Evolutionary conservation across 53 echinoderm and acorn worm species (phyloP).

Genomic region (Mesocentrotus franciscanus): DNA sequence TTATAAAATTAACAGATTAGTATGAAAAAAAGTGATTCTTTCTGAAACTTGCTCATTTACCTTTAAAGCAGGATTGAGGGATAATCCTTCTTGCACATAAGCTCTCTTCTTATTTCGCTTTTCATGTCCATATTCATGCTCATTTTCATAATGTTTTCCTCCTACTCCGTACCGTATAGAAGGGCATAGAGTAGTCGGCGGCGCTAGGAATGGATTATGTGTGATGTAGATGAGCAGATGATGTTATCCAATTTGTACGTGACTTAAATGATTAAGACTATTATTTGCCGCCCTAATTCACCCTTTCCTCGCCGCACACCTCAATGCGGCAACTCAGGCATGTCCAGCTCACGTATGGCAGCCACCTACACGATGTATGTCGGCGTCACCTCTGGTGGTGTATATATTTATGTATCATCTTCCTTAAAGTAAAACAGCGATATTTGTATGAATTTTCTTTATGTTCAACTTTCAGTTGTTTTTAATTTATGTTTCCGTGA

Average conservation of each 20-base stretch:
- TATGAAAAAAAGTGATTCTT: no score
- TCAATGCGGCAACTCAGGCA: neutral
- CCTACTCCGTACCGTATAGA: neutral
- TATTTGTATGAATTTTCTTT: no score
- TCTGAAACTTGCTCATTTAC: no score
- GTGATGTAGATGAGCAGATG: neutral
- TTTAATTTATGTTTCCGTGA: no score
- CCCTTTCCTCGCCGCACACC: neutral
- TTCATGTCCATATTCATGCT: neutral
- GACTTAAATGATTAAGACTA: conserved; percentile 10
- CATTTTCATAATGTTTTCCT: no score
- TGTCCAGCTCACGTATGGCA: neutral
- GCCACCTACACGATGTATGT: neutral
- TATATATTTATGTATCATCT: neutral
- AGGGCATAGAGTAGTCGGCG: neutral
- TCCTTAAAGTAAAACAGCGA: no score
- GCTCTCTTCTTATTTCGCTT: neutral
- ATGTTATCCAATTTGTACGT: conserved; percentile 25
- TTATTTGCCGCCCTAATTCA: conserved; percentile 40
- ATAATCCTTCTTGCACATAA: neutral
- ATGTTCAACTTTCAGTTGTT: no score
- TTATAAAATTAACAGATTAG: no score
- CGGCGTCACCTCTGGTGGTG: neutral
- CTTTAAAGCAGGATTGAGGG: no score
- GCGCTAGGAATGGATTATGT: neutral